Evolutionary conservation across 2,113 vertebrate genomes (phyloP), one percentile per base, ranked within the genome.

Genomic region (Lontra canadensis): DNA sequence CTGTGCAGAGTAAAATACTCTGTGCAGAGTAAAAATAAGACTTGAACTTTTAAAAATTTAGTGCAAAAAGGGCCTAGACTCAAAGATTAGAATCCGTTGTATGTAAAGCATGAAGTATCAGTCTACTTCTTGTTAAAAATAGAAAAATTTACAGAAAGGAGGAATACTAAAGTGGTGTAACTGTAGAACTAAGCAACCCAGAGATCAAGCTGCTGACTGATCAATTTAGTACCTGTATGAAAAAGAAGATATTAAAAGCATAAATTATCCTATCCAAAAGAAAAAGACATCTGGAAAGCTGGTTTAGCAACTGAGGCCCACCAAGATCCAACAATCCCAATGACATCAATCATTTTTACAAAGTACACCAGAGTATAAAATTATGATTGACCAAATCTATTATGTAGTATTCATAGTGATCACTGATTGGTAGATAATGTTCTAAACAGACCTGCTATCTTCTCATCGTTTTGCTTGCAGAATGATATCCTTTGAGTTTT

Each of bases 71-170:
- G 31, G 20, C 26, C 47, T n/a, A 92, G 57, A 85, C 7, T 26
- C 25, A 74, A 87, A 52, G 52, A 84, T 44, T 9, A 87, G 42
- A 84, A 39, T 95, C 34, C n/a, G 88, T 71, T 95, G 23, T 61
- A 18, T 55, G 21, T 57, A 67, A 84, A 17, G 6, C 15, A 49
- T 36, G 34, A 59, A 92, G 6, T 67, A 79, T 34, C n/a, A 15
- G 36, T 88, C 78, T 71, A 82, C 25, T 80, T 74, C 61, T 88
- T 91, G 65, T 76, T 47, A 42, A 88, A 63, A 88, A 71, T 3
- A 90, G 85, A 95, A 73, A 90, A 59, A 42, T 67, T 52, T 74
- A 73, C 57, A 84, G 25, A 94, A 94, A 52, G 47, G 44, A 76
- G 36, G 88, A 67, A 34, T 47, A 61, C 44, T 67, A 67, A 74